Evolutionary conservation across 2,888 invertebrate genomes (phyloP).

Genomic region (Trilocha varians): DNA sequence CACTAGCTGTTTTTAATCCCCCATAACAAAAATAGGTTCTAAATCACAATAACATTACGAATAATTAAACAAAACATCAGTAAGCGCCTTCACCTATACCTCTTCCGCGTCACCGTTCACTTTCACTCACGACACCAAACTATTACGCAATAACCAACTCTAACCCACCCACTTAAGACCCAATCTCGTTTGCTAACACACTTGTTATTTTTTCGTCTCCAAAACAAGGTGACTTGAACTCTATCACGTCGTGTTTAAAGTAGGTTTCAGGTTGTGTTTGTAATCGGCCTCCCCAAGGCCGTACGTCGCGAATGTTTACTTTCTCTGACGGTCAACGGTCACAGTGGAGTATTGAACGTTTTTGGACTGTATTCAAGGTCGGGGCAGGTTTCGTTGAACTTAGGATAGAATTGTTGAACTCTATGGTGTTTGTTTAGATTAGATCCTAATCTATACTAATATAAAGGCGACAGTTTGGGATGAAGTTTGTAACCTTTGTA

Average conservation of each 20-base stretch:
- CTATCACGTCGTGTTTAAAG: constrained; percentile 21
- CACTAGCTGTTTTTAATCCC: too few relatives aligned
- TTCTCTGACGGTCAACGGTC: constrained; percentile 65
- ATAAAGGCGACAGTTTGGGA: too few relatives aligned
- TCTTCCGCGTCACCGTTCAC: constrained; percentile 61
- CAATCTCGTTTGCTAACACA: constrained; percentile 1
- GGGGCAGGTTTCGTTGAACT: constrained; percentile 7
- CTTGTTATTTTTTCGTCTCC: constrained; percentile 26
- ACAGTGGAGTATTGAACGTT: constrained; percentile 29
- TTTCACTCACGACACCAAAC: constrained; percentile 42
- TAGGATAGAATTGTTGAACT: too few relatives aligned
- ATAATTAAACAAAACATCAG: constrained; percentile 40
- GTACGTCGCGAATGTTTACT: constrained; percentile 53
- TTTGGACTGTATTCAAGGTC: constrained; percentile 46
- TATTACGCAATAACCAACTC: background rate
- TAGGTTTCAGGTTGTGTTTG: constrained; percentile 19
- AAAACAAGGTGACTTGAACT: constrained; percentile 29
- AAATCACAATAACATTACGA: background rate
- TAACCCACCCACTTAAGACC: background rate
- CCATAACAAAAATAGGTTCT: too few relatives aligned
- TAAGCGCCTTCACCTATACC: constrained; percentile 51
- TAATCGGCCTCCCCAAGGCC: constrained; percentile 58
- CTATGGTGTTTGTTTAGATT: too few relatives aligned
- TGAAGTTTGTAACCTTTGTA: too few relatives aligned
- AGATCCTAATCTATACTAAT: too few relatives aligned